A percentile compares a stretch with the other conserved stretches of the same genome.
These are phyloP conservation scores for Linnaemya tessellans DNA, from an alignment of 2,888 invertebrate species.

Conservation along the genomic window DNA sequence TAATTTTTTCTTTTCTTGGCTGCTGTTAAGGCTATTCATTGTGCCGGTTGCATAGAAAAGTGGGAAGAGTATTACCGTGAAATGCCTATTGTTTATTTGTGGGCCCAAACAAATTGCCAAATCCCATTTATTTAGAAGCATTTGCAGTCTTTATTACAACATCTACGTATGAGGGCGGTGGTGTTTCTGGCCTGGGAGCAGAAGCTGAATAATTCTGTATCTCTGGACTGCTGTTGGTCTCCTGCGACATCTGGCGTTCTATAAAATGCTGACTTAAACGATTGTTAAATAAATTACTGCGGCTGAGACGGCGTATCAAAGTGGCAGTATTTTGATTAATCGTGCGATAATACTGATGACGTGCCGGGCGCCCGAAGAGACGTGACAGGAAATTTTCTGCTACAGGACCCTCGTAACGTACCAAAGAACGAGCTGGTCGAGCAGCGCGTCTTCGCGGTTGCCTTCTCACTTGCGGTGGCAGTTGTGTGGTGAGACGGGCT, in stretches of 20 bases:
- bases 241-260: conserved; percentile 73
- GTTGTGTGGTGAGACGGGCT: conserved; percentile 72
- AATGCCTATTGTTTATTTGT: too few relatives aligned
- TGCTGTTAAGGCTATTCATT: too few relatives aligned
- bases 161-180: conserved; percentile 81
- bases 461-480: conserved; percentile 72
- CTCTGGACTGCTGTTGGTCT: conserved; percentile 58
- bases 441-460: conserved; percentile 73
- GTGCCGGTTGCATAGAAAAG: too few relatives aligned
- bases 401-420: conserved; percentile 57
- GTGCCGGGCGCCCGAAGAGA: conserved; percentile 81
- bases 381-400: conserved; percentile 79
- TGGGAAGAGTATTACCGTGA: too few relatives aligned
- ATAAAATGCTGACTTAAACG: conserved; percentile 77
- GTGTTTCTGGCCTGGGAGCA: conserved; percentile 79
- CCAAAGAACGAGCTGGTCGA: conserved; percentile 41
- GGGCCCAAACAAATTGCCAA: too few relatives aligned
- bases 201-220: background rate
- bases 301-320: conserved; percentile 81
- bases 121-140: background rate
- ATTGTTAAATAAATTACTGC: conserved; percentile 81
- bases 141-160: conserved; percentile 70
- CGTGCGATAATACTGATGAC: conserved; percentile 81
- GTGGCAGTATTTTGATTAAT: conserved; percentile 82
- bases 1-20: too few relatives aligned